These are phyloP conservation scores for Drosophila chauvacae DNA, from an alignment of 1,140 invertebrate species.

Conservation along the genomic window DNA sequence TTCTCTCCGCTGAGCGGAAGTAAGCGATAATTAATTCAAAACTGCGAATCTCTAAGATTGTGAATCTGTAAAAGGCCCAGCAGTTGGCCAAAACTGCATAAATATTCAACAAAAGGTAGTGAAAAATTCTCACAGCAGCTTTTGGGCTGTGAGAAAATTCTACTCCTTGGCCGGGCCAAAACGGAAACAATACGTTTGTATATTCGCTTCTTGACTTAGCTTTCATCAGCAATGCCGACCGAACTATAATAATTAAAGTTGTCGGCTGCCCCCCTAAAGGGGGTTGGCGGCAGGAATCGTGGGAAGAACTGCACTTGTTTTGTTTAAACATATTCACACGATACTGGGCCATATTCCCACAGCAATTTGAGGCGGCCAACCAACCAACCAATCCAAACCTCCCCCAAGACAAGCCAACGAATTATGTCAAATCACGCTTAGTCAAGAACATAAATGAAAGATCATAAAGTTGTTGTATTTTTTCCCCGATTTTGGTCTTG, in stretches of 20 bases:
- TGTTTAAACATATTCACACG: conserved; percentile 76
- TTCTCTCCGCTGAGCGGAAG: conserved; percentile 53
- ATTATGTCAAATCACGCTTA: conserved; percentile 62
- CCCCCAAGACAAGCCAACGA: conserved; percentile 6
- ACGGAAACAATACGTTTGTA: conserved; percentile 73
- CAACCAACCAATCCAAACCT: conserved; percentile 4
- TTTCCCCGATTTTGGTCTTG: conserved; percentile 34
- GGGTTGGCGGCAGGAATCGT: conserved; percentile 54
- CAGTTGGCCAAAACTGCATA: conserved; percentile 56
- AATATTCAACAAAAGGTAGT: conserved; percentile 72
- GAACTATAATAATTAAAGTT: conserved; percentile 80
- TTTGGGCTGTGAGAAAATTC: conserved; percentile 80
- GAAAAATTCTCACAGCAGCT: conserved; percentile 61
- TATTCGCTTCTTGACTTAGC: conserved; percentile 68
- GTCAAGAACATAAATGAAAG: conserved; percentile 32
- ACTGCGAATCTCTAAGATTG: conserved; percentile 72
- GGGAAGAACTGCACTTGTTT: conserved; percentile 78
- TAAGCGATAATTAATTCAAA: conserved; percentile 78
- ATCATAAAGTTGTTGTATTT: conserved; percentile 40
- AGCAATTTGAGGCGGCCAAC: conserved; percentile 62
- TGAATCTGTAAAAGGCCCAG: conserved; percentile 66
- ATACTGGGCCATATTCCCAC: conserved; percentile 68
- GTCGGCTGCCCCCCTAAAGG: conserved; percentile 31
- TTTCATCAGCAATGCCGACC: conserved; percentile 56
- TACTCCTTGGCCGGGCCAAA: conserved; percentile 59